These are phyloP conservation scores for Muscicapa striata DNA, from an alignment of 2,797 vertebrate species.

Conservation along the genomic window DNA sequence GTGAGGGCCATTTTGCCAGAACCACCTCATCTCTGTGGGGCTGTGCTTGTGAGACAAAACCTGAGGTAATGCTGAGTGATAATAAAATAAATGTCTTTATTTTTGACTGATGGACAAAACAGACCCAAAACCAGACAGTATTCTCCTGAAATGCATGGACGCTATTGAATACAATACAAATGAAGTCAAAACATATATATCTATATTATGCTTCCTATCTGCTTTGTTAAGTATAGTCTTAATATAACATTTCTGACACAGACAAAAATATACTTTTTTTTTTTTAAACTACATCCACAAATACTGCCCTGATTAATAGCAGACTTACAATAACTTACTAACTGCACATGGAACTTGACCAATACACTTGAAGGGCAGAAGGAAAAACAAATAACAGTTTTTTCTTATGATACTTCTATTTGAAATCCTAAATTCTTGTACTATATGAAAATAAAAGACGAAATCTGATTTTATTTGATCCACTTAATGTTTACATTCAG, in stretches of 20 bases:
- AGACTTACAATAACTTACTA: slow-evolving; percentile 71
- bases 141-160: slow-evolving; percentile 70
- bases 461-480: slow-evolving; percentile 54
- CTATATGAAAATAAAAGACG: slow-evolving; percentile 73
- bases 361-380: slow-evolving; percentile 53
- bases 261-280: slow-evolving; percentile 79
- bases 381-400: slow-evolving; percentile 39
- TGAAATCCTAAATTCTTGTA: slow-evolving; percentile 55
- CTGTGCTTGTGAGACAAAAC: neutral
- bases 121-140: slow-evolving; percentile 66
- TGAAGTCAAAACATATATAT: slow-evolving; percentile 75
- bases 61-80: slow-evolving; percentile 21
- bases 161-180: slow-evolving; percentile 72
- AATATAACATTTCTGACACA: slow-evolving; percentile 74
- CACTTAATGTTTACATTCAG: slow-evolving; percentile 74
- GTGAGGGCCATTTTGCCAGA: accelerated
- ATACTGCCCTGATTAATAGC: slow-evolving; percentile 66
- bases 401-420: slow-evolving; percentile 35
- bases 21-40: neutral
- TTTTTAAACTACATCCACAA: slow-evolving; percentile 67
- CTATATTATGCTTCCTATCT: slow-evolving; percentile 77
- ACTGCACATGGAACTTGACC: slow-evolving; percentile 61
- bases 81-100: slow-evolving; percentile 77
- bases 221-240: slow-evolving; percentile 64
- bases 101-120: slow-evolving; percentile 72